Conservation (phyloP, 2,888 invertebrate genomes). For the Ichneumoninae sp. region DNA sequence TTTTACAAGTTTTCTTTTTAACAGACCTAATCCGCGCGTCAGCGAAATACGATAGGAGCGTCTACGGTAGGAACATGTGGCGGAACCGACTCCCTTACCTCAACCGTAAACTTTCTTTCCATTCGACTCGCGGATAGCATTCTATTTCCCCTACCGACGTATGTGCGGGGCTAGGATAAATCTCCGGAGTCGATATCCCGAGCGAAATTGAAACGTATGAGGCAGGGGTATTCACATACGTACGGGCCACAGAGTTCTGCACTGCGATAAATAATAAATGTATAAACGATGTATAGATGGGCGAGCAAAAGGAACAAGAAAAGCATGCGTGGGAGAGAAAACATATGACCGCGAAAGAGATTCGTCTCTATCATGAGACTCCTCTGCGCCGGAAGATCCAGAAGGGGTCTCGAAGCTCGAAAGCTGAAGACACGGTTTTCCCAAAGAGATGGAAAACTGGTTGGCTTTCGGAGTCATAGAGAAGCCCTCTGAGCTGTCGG, state of each 20-base stretch:
- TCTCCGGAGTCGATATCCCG: conserved; percentile 60
- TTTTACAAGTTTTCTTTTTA: not conserved
- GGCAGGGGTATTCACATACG: conserved; percentile 4
- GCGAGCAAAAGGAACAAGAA: not conserved
- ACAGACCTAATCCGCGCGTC: not conserved
- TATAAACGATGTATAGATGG: conserved; percentile 12
- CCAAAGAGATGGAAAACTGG: conserved; percentile 20
- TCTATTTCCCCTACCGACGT: conserved; percentile 46
- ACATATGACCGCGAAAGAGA: conserved; percentile 11
- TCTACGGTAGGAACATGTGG: not conserved
- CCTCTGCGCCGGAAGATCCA: conserved; percentile 3
- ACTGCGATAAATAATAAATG: conserved; percentile 42
- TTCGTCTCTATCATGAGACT: conserved; percentile 1
- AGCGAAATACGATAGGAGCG: not conserved
- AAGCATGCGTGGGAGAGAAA: not conserved
- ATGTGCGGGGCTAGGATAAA: conserved; percentile 40
- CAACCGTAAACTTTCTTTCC: not conserved
- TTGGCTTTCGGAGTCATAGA: conserved; percentile 51
- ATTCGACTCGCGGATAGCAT: conserved; percentile 7
- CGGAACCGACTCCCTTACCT: not conserved
- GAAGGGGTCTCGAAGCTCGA: conserved; percentile 39
- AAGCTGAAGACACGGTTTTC: conserved; percentile 44
- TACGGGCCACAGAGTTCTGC: not conserved
- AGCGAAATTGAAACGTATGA: conserved; percentile 61
- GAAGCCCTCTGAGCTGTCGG: conserved; percentile 43